These are phyloP conservation scores for Bubo blakistoni DNA, from an alignment of 2,113 vertebrate species.

Conservation along the genomic window DNA sequence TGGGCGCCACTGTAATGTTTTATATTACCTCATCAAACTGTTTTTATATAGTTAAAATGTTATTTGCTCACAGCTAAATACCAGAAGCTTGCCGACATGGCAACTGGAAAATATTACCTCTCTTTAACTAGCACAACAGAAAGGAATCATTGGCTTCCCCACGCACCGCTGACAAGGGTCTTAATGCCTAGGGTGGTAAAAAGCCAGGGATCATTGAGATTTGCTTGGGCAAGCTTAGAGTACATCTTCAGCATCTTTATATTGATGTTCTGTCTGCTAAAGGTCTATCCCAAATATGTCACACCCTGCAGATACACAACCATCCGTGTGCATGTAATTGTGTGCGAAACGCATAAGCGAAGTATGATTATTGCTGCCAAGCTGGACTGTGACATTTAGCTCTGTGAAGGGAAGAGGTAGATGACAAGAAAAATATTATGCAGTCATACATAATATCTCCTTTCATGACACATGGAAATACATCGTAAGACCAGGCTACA, in stretches of 20 bases:
- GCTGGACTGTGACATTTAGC: background rate
- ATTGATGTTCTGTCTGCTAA: background rate
- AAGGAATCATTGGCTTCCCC: background rate
- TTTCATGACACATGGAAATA: accelerated
- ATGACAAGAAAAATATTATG: background rate
- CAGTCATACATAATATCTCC: background rate
- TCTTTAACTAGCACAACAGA: background rate
- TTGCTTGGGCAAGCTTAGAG: background rate
- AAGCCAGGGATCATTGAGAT: background rate
- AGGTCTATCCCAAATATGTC: background rate
- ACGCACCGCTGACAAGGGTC: background rate
- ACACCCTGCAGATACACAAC: background rate
- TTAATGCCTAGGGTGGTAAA: background rate
- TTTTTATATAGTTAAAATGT: conserved; percentile 49
- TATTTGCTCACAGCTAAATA: conserved; percentile 58
- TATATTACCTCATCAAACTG: conserved; percentile 64
- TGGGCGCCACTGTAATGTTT: conserved; percentile 39
- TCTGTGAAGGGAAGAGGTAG: background rate
- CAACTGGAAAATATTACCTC: conserved; percentile 47
- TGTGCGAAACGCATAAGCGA: background rate
- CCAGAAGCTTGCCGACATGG: conserved; percentile 1
- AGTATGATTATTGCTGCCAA: background rate
- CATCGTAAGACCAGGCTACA: accelerated
- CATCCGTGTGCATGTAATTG: accelerated
- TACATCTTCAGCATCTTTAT: background rate